Conservation (phyloP, 1,140 invertebrate species). For the Apis florea region DNA sequence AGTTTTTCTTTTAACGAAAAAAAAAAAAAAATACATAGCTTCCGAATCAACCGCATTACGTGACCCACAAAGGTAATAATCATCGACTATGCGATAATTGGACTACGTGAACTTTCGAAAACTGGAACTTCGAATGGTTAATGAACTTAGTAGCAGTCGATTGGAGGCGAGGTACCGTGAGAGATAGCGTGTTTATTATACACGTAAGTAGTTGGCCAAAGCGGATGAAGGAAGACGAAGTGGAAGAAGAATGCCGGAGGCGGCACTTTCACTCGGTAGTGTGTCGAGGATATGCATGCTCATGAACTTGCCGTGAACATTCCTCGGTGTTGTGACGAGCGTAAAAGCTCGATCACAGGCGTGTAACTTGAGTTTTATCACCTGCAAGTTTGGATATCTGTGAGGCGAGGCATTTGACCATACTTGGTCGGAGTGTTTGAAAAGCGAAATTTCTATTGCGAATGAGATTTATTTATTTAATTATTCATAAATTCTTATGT, state of each 20-base stretch:
- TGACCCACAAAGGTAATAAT: not conserved
- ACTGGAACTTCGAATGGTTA: not conserved
- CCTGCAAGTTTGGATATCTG: constrained; percentile 10
- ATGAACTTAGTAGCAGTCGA: constrained; percentile 4
- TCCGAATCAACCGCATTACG: not conserved
- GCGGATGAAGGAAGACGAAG: constrained; percentile 31
- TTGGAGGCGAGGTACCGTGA: constrained; percentile 47
- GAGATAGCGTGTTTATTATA: constrained; percentile 17
- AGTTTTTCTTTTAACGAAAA: not conserved
- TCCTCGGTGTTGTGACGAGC: constrained; percentile 18
- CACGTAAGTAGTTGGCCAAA: not conserved
- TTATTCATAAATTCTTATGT: too few species aligned
- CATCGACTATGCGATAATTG: constrained; percentile 1
- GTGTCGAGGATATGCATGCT: constrained; percentile 66
- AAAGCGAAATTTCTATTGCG: not conserved
- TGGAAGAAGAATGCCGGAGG: constrained; percentile 39
- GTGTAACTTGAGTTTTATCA: constrained; percentile 31
- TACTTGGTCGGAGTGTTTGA: constrained; percentile 2
- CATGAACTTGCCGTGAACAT: constrained; percentile 65
- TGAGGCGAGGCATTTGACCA: constrained; percentile 3
- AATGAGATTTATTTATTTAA: not conserved
- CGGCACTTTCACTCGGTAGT: constrained; percentile 69
- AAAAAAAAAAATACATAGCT: not conserved
- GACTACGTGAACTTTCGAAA: not conserved
- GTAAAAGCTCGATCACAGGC: constrained; percentile 40